Evolutionary conservation across 2,113 vertebrate genomes (phyloP), one percentile per base, ranked within the genome.

Genomic region (Hippocampus zosterae): DNA sequence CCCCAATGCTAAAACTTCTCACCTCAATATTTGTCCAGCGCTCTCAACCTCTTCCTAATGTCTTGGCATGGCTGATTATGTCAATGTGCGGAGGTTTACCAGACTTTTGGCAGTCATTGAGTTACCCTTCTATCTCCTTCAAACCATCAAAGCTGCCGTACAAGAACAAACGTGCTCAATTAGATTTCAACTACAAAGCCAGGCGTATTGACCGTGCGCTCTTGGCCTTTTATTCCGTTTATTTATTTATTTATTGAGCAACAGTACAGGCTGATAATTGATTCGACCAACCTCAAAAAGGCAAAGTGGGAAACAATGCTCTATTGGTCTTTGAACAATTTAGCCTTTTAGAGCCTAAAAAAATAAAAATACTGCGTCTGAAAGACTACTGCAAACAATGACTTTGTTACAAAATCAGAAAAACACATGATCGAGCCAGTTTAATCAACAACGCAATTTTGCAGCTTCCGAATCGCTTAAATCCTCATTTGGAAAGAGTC

Each of bases 121-220:
- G 56, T 37, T 41, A 13, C 11, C 15, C 55, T 37, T 25, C 33
- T 29, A 33, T 29, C 42, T 11, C 29, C 21, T 63, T 37, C 33
- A 37, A 6, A 6, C 48, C 65, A 25, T 42, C 37, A 44, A 64
- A 64, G 62, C 21, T 62, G 21, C 40, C 40, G 12, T 5, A 41
- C 33, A 63, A 63, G 37, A 63, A 63, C 61, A 42, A 63, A 63
- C 23, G 37, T 63, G 61, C 29, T 40, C 60, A 62, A 62, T 65
- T 65, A 25, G 13, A 56, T 1, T 65, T 42, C 21, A 72, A 57
- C 21, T 27, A 8, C 6, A 37, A 56, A 68, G 37, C 37, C 33
- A 29, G 1, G 19, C 21, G 12, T 56, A 72, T 68, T 59, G 42
- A 72, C 50, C 19, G 23, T 65, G 42, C 23, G 23, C 42, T 21